These are phyloP conservation scores for Bubalus kerabau DNA, from an alignment of 2,113 vertebrate genomes.

Conservation along the genomic window DNA sequence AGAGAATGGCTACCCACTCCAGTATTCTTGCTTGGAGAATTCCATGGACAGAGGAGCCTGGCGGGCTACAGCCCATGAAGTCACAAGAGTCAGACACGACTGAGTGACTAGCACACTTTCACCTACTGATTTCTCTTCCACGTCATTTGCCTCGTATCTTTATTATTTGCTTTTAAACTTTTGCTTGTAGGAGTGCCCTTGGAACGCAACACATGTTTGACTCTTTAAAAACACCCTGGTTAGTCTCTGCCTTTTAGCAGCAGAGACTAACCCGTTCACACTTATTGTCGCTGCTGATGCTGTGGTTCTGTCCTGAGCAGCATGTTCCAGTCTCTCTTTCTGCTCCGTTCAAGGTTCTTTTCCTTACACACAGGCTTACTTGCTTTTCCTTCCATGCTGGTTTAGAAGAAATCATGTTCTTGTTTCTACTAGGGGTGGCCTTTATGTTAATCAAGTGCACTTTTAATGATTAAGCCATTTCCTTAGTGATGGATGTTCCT, in stretches of 20 bases:
- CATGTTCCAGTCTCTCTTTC: fast-evolving
- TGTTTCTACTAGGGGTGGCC: neutral
- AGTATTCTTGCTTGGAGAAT: neutral
- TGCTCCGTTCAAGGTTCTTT: fast-evolving
- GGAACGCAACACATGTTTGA: neutral
- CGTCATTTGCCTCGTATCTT: neutral
- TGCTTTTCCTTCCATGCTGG: fast-evolving
- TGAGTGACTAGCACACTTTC: neutral
- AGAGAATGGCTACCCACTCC: neutral
- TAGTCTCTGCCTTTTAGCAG: neutral
- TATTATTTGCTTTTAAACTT: neutral
- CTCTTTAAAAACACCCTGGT: neutral
- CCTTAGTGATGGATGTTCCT: neutral
- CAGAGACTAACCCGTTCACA: neutral
- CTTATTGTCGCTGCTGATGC: fast-evolving
- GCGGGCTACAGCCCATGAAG: fast-evolving
- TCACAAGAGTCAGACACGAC: neutral
- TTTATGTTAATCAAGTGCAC: too few species aligned
- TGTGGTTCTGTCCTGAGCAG: fast-evolving
- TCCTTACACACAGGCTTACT: neutral
- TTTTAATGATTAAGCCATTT: neutral
- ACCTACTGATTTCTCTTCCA: neutral
- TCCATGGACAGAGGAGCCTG: neutral
- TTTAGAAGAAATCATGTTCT: neutral
- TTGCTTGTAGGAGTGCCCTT: fast-evolving